These are phyloP conservation scores for Blastobasis adustella DNA, from an alignment of 2,888 invertebrate species.

Conservation along the genomic window DNA sequence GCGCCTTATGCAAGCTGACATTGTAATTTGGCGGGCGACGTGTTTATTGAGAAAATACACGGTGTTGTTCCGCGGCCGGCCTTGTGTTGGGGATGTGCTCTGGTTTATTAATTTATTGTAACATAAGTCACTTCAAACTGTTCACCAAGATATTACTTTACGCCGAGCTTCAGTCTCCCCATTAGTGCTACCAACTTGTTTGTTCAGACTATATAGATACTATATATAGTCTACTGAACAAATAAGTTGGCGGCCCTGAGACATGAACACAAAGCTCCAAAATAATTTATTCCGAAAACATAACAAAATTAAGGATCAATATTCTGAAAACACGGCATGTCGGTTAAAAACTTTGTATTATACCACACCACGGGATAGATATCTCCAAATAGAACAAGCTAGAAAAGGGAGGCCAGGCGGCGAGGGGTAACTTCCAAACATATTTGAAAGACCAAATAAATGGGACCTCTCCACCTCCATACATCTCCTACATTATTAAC, in stretches of 20 bases:
- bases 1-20: no score
- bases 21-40: no score
- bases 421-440: conserved; percentile 32
- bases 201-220: not conserved
- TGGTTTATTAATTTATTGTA: no score
- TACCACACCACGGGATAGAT: conserved; percentile 50
- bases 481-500: conserved; percentile 7
- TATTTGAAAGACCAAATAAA: conserved; percentile 26
- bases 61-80: no score
- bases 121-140: no score
- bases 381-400: conserved; percentile 56
- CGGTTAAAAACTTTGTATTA: conserved; percentile 37
- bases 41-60: no score
- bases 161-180: no score
- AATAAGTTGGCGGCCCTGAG: not conserved
- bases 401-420: conserved; percentile 28
- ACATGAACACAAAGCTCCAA: not conserved
- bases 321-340: conserved; percentile 17
- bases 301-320: not conserved
- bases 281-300: not conserved
- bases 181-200: not conserved
- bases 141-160: no score
- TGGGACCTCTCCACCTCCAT: conserved; percentile 22
- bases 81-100: no score
- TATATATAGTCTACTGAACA: not conserved